phyloP scores from a whole-genome alignment of 2,888 invertebrate genomes.

The Biston stratarius region DNA sequence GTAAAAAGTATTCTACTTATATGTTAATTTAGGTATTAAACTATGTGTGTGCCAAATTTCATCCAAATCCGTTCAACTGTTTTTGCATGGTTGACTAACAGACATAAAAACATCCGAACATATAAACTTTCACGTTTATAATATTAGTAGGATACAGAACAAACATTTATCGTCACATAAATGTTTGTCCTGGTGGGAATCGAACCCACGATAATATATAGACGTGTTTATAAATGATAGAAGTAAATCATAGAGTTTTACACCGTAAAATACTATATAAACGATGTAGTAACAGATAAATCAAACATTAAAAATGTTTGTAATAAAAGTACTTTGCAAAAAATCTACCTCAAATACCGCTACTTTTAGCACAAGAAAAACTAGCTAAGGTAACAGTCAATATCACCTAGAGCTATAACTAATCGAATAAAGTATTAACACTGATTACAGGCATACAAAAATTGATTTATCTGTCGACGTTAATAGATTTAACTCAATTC shows the following conservation, averaged over 20 bases:
- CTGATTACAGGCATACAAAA: constrained; percentile 35
- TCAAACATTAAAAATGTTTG: not conserved
- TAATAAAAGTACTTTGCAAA: constrained; percentile 1
- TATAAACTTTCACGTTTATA: no score
- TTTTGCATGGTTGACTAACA: no score
- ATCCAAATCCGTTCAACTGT: no score
- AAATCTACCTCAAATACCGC: constrained; percentile 1
- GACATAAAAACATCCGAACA: no score
- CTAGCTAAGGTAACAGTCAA: constrained; percentile 19
- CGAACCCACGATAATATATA: not conserved
- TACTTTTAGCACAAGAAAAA: constrained; percentile 11
- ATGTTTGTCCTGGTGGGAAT: no score
- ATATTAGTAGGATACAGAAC: no score
- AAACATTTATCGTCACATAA: no score
- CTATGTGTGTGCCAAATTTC: no score
- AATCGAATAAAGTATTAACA: constrained; percentile 32
- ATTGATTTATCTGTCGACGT: constrained; percentile 38
- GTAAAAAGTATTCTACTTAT: no score
- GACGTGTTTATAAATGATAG: not conserved
- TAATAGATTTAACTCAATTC: constrained; percentile 36
- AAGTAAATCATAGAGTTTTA: constrained; percentile 1
- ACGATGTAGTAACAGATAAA: not conserved
- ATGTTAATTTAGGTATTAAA: no score
- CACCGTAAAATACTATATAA: not conserved
- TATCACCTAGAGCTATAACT: constrained; percentile 19